Evolutionary conservation across 2,888 invertebrate genomes (phyloP).

Genomic region (Dolichopus griseipennis): DNA sequence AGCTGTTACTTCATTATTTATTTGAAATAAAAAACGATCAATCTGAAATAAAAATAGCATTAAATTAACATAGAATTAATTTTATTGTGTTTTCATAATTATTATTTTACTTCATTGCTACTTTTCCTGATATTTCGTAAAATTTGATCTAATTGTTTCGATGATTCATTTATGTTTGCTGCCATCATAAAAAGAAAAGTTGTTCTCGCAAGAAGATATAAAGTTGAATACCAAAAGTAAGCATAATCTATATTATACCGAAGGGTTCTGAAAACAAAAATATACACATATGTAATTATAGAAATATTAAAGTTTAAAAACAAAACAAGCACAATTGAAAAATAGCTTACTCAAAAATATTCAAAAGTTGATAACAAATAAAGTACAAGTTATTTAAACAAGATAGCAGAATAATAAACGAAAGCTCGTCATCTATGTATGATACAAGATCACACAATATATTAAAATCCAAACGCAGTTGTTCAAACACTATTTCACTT

Average conservation of each 20-base stretch:
- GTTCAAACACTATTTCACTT: neutral
- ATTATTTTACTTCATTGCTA: neutral
- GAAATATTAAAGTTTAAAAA: neutral
- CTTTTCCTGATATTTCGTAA: neutral
- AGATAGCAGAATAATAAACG: neutral
- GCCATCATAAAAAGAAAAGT: neutral
- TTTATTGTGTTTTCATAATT: neutral
- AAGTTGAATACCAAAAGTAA: slow-evolving; percentile 8
- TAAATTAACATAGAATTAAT: neutral
- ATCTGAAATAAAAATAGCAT: neutral
- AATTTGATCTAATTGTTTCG: neutral
- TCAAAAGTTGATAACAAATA: slow-evolving; percentile 5
- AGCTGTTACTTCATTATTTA: slow-evolving; percentile 11
- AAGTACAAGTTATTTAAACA: slow-evolving; percentile 7
- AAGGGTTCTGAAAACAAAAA: neutral
- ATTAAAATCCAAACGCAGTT: slow-evolving; percentile 4
- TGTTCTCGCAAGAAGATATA: slow-evolving; percentile 7
- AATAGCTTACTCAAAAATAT: slow-evolving; percentile 8
- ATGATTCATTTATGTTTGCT: slow-evolving; percentile 5
- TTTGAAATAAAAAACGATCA: slow-evolving; percentile 11
- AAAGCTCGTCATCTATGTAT: neutral
- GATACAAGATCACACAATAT: neutral
- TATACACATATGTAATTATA: neutral
- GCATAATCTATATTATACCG: neutral
- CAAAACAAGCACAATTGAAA: neutral